Percentiles rank a stretch among this genome's conserved stretches.
phyloP scores from a whole-genome alignment of 1,140 invertebrate genomes.

The Bombus superbus region DNA sequence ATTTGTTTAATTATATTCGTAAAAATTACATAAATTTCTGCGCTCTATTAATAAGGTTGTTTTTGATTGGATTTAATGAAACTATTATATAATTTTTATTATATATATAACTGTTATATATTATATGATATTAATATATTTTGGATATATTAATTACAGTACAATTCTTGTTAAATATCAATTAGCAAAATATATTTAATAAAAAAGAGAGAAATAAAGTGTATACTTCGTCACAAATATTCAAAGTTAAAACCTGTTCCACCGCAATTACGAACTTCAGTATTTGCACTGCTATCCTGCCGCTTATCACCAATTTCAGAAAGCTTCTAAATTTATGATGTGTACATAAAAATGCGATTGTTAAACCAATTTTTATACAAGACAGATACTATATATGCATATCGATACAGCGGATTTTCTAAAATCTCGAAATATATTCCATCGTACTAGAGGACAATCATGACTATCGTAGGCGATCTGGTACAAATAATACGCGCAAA shows the following conservation, averaged over 20 bases:
- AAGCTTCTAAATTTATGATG: neutral
- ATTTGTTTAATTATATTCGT: too few species aligned
- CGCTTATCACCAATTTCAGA: neutral
- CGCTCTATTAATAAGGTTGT: too few species aligned
- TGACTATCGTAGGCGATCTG: neutral
- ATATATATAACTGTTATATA: too few species aligned
- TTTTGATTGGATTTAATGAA: too few species aligned
- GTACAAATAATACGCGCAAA: neutral
- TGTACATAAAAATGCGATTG: neutral
- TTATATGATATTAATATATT: too few species aligned
- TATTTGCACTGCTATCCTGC: neutral
- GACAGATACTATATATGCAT: neutral
- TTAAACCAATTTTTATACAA: neutral
- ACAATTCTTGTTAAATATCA: too few species aligned
- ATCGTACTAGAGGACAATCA: neutral
- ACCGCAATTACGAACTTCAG: neutral
- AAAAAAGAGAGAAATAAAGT: neutral
- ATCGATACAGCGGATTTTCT: neutral
- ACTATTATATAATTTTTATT: too few species aligned
- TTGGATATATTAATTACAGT: too few species aligned
- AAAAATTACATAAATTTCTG: too few species aligned
- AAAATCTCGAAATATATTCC: neutral
- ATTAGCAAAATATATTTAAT: neutral
- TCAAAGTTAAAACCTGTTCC: neutral
- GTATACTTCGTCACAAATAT: too few species aligned